phyloP scores from a whole-genome alignment of 2,797 vertebrate genomes.

The Acrossocheilus wenchowensis region DNA sequence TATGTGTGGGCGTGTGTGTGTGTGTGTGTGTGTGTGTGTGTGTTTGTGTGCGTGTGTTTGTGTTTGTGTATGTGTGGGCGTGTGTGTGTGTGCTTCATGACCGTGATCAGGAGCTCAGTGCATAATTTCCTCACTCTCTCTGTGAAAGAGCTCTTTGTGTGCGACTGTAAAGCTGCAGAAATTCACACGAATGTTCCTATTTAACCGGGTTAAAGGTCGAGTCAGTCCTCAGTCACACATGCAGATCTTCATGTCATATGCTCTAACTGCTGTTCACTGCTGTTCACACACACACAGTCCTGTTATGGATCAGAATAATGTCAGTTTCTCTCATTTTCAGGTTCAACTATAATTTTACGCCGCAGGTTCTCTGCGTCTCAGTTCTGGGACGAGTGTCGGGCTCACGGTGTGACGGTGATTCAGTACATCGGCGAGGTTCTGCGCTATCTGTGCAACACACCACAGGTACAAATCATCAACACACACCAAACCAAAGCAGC shows the following conservation, averaged over 20 bases:
- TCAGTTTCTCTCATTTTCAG: conserved; percentile 58
- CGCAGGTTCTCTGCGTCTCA: conserved; percentile 80
- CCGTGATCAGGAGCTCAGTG: background rate
- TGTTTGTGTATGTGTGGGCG: no score
- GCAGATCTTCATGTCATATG: background rate
- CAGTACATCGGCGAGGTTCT: conserved; percentile 82
- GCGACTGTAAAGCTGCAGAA: background rate
- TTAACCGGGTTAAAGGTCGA: conserved; percentile 71
- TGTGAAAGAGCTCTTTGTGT: conserved; percentile 74
- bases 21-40: no score
- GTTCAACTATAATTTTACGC: conserved; percentile 75
- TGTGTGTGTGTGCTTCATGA: background rate
- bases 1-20: no score
- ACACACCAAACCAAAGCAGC: conserved; percentile 5
- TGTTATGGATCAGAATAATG: background rate
- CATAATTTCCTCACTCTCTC: background rate
- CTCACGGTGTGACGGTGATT: conserved; percentile 76
- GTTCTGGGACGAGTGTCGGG: conserved; percentile 82
- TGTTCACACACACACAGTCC: background rate
- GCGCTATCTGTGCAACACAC: conserved; percentile 79
- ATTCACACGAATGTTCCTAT: conserved; percentile 41
- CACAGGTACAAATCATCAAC: conserved; percentile 66
- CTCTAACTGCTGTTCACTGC: background rate
- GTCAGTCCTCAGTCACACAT: background rate
- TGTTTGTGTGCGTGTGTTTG: no score